Conservation (phyloP, 2,113 vertebrate species). For the Picathartes gymnocephalus region DNA sequence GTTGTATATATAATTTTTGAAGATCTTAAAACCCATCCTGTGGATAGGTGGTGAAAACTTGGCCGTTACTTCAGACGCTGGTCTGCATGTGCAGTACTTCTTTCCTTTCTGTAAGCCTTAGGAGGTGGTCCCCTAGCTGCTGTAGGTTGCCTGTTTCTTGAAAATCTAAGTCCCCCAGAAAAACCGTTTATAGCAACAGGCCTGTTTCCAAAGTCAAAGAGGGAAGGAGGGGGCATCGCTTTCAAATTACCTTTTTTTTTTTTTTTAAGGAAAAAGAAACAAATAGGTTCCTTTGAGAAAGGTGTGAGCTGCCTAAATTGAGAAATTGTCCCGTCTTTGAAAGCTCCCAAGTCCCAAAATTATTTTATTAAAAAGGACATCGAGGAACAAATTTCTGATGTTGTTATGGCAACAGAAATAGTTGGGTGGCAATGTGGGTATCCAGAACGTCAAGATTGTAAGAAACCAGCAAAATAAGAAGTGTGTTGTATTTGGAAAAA, state of each 20-base stretch:
- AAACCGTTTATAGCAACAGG: slow-evolving; percentile 29
- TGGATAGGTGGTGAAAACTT: neutral
- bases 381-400: slow-evolving; percentile 69
- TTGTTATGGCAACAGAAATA: slow-evolving; percentile 80
- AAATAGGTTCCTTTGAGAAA: slow-evolving; percentile 31
- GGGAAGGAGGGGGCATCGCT: neutral
- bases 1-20: neutral
- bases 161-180: slow-evolving; percentile 64
- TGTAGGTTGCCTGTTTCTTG: slow-evolving; percentile 72
- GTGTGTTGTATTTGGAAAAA: slow-evolving; percentile 40
- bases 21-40: neutral
- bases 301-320: slow-evolving; percentile 49
- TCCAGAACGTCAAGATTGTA: slow-evolving; percentile 60
- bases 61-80: neutral
- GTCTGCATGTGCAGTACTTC: neutral
- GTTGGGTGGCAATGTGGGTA: slow-evolving; percentile 62
- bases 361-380: slow-evolving; percentile 68
- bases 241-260: slow-evolving; percentile 15
- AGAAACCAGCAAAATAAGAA: slow-evolving; percentile 56
- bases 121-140: slow-evolving; percentile 65
- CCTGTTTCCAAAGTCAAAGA: slow-evolving; percentile 12
- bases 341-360: slow-evolving; percentile 39
- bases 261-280: slow-evolving; percentile 23
- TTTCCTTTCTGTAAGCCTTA: neutral
- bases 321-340: neutral